Conservation (phyloP, 2,888 invertebrate species). For the Oxycera nigricornis region DNA sequence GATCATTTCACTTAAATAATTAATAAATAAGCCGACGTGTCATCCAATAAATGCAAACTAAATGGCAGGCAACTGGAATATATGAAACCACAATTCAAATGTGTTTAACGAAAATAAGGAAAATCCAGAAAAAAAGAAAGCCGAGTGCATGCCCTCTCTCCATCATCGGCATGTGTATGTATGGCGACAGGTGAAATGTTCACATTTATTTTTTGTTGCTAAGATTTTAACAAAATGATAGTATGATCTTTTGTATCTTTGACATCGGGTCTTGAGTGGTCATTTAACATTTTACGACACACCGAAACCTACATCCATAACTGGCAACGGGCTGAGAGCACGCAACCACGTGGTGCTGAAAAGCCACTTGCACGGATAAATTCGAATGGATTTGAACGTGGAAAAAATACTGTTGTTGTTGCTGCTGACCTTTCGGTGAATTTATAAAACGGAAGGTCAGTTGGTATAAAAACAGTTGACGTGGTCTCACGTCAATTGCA, state of each 20-base stretch:
- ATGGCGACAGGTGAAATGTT: slow-evolving; percentile 26
- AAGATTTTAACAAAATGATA: slow-evolving; percentile 34
- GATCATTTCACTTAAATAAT: too few relatives aligned
- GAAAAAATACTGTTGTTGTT: too few relatives aligned
- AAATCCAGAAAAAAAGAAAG: not conserved
- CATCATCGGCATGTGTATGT: too few relatives aligned
- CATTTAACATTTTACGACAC: slow-evolving; percentile 38
- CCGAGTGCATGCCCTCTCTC: not conserved
- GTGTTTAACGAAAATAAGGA: not conserved
- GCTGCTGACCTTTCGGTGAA: not conserved
- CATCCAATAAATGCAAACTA: too few relatives aligned
- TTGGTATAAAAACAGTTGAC: not conserved
- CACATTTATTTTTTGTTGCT: not conserved
- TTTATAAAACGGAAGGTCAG: not conserved
- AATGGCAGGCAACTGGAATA: too few relatives aligned
- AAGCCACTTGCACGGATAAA: not conserved
- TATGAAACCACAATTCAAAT: too few relatives aligned
- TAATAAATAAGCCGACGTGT: too few relatives aligned
- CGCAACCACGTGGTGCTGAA: slow-evolving; percentile 35
- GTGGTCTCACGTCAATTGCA: slow-evolving; percentile 4
- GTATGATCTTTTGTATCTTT: slow-evolving; percentile 36
- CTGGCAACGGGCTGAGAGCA: slow-evolving; percentile 36
- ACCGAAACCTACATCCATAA: too few relatives aligned
- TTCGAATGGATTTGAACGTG: slow-evolving; percentile 13
- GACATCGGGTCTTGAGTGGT: slow-evolving; percentile 31